Evolutionary conservation across 2,113 vertebrate genomes (phyloP).

Genomic region (Pimephales promelas): DNA sequence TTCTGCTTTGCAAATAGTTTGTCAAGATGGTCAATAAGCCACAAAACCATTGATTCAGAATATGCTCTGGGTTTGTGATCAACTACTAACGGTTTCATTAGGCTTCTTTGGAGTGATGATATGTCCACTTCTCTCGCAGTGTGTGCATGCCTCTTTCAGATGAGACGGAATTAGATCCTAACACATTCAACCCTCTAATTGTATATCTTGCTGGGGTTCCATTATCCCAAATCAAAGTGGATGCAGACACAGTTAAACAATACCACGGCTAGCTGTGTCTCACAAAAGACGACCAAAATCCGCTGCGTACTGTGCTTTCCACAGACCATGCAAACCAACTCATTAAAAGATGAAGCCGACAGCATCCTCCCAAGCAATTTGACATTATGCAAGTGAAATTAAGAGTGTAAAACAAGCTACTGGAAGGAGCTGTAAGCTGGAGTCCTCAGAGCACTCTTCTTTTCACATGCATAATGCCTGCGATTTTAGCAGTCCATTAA

Average conservation of each 20-base stretch:
- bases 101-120: constrained; percentile 52
- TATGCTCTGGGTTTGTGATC: constrained; percentile 2
- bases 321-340: constrained; percentile 67
- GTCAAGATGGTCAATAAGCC: neutral
- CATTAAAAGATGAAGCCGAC: constrained; percentile 73
- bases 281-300: constrained; percentile 75
- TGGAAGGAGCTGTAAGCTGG: constrained; percentile 21
- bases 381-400: constrained; percentile 56
- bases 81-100: constrained; percentile 7
- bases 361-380: constrained; percentile 59
- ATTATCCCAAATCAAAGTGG: constrained; percentile 76
- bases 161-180: constrained; percentile 74
- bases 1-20: constrained; percentile 4
- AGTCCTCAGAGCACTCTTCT: neutral
- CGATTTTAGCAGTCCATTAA: no score
- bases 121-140: constrained; percentile 60
- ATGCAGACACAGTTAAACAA: constrained; percentile 67
- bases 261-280: constrained; percentile 66
- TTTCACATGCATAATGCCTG: neutral
- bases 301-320: constrained; percentile 49
- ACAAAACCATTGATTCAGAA: neutral
- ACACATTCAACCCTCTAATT: constrained; percentile 69
- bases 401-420: constrained; percentile 29
- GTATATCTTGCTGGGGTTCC: constrained; percentile 74
- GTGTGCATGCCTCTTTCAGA: constrained; percentile 66